Evolutionary conservation across 2,797 vertebrate genomes (phyloP).

Genomic region (Melanogrammus aeglefinus): DNA sequence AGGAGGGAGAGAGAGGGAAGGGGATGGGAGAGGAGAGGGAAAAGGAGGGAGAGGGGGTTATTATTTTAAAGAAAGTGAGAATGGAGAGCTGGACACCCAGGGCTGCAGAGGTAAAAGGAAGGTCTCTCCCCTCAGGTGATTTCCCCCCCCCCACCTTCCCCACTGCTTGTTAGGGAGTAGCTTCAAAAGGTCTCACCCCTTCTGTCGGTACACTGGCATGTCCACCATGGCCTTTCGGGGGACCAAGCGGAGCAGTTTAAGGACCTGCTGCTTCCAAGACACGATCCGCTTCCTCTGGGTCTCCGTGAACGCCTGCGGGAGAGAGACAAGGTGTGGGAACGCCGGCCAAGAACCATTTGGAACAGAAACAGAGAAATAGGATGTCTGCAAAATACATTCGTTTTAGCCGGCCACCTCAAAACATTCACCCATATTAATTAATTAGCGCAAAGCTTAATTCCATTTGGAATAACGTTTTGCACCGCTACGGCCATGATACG

Average conservation of each 20-base stretch:
- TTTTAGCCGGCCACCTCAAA: neutral
- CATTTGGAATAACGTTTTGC: neutral
- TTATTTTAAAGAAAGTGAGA: neutral
- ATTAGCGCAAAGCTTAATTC: neutral
- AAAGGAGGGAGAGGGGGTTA: conserved; percentile 1
- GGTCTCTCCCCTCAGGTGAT: neutral
- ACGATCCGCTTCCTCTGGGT: conserved; percentile 91
- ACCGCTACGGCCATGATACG: neutral
- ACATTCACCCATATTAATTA: neutral
- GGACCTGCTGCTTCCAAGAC: conserved; percentile 97
- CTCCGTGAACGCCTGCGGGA: conserved; percentile 87
- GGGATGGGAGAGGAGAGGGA: too few species aligned
- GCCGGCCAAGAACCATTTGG: neutral
- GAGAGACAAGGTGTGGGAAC: neutral
- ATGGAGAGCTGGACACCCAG: neutral
- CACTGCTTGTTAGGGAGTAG: neutral
- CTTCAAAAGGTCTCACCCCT: conserved; percentile 77
- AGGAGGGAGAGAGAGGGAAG: too few species aligned
- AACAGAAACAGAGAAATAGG: neutral
- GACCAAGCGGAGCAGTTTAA: conserved; percentile 90
- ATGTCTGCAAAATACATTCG: neutral
- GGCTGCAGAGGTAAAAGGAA: neutral
- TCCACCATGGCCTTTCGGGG: conserved; percentile 90
- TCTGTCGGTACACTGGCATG: conserved; percentile 89
- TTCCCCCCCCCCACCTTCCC: neutral